Base-by-base conservation (phyloP, 2,888 invertebrate genomes). In the Conomelus anceps region DNA sequence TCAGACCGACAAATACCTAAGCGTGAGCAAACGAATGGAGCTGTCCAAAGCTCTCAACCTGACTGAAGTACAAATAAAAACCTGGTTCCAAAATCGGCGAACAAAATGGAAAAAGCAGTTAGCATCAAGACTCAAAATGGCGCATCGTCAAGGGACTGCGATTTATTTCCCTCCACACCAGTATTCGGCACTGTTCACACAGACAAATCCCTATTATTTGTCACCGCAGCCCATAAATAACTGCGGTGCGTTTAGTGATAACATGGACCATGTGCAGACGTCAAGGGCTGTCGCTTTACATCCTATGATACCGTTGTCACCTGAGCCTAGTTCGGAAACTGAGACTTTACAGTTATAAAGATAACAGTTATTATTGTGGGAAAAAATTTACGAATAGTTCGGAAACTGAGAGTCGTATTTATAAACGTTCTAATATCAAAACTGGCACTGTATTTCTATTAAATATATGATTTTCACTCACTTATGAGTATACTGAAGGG, bases 61-160 rank as follows among this genome's bases (percentile, higher is more conserved):
- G 86, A 98, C 98, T 0, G 98, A 99, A 94, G 98, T 98, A 0
- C 98, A 99, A 94, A 98, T 99, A 91, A 99, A 99, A 93, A 98
- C 98, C 0, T 98, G 98, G 98, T 98, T 98, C 93, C 98, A 98
- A 93, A 98, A 99, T 93, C 95, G 99, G 90, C 94, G 99, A 90
- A 99, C 99, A 0, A 99, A 99, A 93, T 99, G 98, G 98, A 98
- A 99, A 94, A 99, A 99, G 92, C 99, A 99, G 92, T 94, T 99
- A 92, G 98, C 98, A 0, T 92, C 92, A 0, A 29, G 91, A n/a
- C 89, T 91, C 24, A 91, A 91, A 89, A 85, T 90, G 87, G 89
- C 90, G 22, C 89, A 91, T 63, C 89, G 90, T 9, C 91, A 90
- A 22, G 90, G 90, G 84, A 88, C 88, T 84, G 86, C 84, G 86